phyloP scores from a whole-genome alignment of 2,888 invertebrate species.

The Muschampia plurimacula region DNA sequence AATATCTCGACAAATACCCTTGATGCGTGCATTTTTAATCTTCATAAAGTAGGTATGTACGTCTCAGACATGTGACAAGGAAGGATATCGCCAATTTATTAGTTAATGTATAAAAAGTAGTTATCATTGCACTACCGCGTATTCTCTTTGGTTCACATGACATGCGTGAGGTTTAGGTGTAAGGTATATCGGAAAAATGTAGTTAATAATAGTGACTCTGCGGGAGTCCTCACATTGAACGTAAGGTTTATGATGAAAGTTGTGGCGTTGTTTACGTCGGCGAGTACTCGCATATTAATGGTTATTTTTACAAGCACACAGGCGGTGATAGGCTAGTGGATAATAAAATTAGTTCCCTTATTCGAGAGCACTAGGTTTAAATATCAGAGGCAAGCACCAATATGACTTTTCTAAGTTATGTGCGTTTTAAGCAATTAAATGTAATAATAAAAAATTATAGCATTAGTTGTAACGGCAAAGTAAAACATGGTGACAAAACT shows the following conservation, averaged over 20 bases:
- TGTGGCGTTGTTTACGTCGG: constrained; percentile 15
- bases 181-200: constrained; percentile 18
- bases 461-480: too few species aligned
- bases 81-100: constrained; percentile 20
- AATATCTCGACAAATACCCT: constrained; percentile 6
- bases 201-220: constrained; percentile 23
- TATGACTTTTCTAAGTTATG: too few species aligned
- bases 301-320: not conserved
- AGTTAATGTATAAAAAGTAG: constrained; percentile 15
- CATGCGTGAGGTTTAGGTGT: constrained; percentile 23
- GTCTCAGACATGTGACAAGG: not conserved
- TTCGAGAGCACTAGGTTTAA: not conserved
- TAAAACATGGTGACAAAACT: too few species aligned
- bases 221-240: constrained; percentile 23
- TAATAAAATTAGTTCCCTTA: too few species aligned
- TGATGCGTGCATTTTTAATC: constrained; percentile 8
- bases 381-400: too few species aligned
- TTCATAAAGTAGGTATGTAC: constrained; percentile 8
- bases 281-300: not conserved
- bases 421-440: too few species aligned
- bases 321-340: not conserved
- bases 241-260: constrained; percentile 30
- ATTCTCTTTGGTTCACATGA: constrained; percentile 16
- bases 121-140: not conserved
- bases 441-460: too few species aligned